Conservation (phyloP, 2,797 vertebrate species). For the Sandelia bainsii region DNA sequence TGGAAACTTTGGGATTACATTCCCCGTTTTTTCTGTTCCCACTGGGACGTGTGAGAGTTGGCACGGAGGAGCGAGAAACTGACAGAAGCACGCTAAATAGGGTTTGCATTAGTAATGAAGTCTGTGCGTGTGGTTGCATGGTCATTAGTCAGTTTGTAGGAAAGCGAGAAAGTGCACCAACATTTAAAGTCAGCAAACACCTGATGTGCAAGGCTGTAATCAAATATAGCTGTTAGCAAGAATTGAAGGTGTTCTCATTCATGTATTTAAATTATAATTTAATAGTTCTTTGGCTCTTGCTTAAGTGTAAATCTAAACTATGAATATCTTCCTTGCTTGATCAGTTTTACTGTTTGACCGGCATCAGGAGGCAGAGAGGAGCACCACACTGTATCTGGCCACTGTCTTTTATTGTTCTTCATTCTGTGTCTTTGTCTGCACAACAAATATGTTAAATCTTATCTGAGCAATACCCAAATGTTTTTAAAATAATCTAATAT, state of each 20-base stretch:
- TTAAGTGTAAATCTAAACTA: conserved; percentile 11
- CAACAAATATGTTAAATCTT: conserved; percentile 1
- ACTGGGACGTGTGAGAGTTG: conserved; percentile 64
- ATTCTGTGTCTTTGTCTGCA: neutral
- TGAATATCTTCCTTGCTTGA: neutral
- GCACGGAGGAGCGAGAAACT: conserved; percentile 59
- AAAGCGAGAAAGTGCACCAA: conserved; percentile 45
- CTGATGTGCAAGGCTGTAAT: conserved; percentile 16
- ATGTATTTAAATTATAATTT: conserved; percentile 5
- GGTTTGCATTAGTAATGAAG: conserved; percentile 64
- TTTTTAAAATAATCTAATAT: conserved; percentile 35
- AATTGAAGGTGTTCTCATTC: neutral
- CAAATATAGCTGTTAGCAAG: neutral
- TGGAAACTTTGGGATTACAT: conserved; percentile 60
- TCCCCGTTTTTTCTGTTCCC: conserved; percentile 39
- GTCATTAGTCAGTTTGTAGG: conserved; percentile 49
- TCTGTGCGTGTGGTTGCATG: conserved; percentile 20
- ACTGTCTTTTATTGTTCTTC: conserved; percentile 24
- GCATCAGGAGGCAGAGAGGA: neutral
- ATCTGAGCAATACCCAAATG: neutral
- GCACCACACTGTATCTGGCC: neutral
- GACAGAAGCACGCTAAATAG: conserved; percentile 49
- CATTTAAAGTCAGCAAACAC: conserved; percentile 21
- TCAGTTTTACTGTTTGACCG: neutral
- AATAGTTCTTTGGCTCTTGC: neutral